Evolutionary conservation across 2,888 invertebrate genomes (phyloP).

Genomic region (Epirrita christyi): DNA sequence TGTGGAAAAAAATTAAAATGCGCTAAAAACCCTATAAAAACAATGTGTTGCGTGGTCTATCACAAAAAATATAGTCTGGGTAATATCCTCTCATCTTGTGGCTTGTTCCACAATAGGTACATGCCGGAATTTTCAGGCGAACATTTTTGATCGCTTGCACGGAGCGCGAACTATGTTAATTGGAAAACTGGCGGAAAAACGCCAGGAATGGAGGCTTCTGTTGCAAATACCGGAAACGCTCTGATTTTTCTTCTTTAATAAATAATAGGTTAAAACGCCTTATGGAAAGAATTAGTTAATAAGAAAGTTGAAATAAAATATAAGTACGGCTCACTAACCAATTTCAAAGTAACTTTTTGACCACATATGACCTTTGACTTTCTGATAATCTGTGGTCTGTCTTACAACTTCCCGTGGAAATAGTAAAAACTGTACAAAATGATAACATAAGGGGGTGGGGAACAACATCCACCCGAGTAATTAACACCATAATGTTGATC

Average conservation of each 20-base stretch:
- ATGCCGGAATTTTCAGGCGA: not conserved
- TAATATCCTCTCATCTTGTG: not conserved
- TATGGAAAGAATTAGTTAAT: not conserved
- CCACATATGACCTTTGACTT: too few relatives aligned
- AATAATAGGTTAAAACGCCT: not conserved
- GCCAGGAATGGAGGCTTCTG: not conserved
- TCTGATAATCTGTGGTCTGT: too few relatives aligned
- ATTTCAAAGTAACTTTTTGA: too few relatives aligned
- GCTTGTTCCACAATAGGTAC: not conserved
- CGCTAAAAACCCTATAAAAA: too few relatives aligned
- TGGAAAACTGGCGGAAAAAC: constrained; percentile 14
- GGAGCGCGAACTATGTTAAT: constrained; percentile 16
- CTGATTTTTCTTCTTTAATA: constrained; percentile 10
- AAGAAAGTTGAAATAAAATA: not conserved
- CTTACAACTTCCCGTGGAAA: too few relatives aligned
- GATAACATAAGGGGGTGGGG: too few relatives aligned
- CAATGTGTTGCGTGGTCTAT: not conserved
- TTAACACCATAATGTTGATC: too few relatives aligned
- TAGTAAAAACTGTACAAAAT: too few relatives aligned
- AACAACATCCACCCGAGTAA: too few relatives aligned
- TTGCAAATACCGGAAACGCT: constrained; percentile 4
- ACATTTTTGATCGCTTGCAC: constrained; percentile 11
- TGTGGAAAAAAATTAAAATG: too few relatives aligned
- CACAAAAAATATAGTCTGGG: too few relatives aligned
- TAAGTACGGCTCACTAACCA: not conserved